Evolutionary conservation across 2,888 invertebrate genomes (phyloP).

Genomic region (Ellobium chinense): DNA sequence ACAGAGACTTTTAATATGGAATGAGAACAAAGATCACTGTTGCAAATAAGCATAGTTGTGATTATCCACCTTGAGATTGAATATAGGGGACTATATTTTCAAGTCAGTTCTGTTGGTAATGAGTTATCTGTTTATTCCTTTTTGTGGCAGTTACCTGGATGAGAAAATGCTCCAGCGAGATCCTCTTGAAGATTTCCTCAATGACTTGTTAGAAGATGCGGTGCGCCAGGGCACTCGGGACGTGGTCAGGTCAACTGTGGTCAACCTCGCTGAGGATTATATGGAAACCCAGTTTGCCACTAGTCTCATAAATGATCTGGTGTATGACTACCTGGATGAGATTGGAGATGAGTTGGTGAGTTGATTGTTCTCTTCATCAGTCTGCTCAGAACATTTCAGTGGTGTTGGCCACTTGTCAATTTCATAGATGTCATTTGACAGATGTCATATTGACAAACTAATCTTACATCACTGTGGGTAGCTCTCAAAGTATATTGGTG

Average conservation of each 20-base stretch:
- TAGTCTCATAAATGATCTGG: slow-evolving; percentile 55
- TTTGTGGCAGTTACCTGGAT: slow-evolving; percentile 59
- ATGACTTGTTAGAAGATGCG: slow-evolving; percentile 59
- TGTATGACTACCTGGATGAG: slow-evolving; percentile 59
- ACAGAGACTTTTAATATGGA: too few species aligned
- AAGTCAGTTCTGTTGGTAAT: neutral
- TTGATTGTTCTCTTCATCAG: too few species aligned
- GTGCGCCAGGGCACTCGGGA: slow-evolving; percentile 55
- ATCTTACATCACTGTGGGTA: too few species aligned
- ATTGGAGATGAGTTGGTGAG: slow-evolving; percentile 61
- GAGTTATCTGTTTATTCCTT: neutral
- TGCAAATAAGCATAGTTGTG: too few species aligned
- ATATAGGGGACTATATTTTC: too few species aligned
- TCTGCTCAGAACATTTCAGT: too few species aligned
- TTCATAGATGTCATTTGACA: too few species aligned
- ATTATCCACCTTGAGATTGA: too few species aligned
- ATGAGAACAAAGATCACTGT: too few species aligned
- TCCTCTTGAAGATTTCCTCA: slow-evolving; percentile 63
- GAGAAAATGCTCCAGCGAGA: slow-evolving; percentile 51
- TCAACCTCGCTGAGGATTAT: slow-evolving; percentile 61
- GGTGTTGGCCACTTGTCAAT: too few species aligned
- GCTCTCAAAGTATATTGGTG: too few species aligned
- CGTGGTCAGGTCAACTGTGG: slow-evolving; percentile 60
- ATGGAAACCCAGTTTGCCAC: slow-evolving; percentile 55
- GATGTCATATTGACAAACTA: too few species aligned